Conservation (phyloP, 2,888 invertebrate species). For the Nomada goodeniana region DNA sequence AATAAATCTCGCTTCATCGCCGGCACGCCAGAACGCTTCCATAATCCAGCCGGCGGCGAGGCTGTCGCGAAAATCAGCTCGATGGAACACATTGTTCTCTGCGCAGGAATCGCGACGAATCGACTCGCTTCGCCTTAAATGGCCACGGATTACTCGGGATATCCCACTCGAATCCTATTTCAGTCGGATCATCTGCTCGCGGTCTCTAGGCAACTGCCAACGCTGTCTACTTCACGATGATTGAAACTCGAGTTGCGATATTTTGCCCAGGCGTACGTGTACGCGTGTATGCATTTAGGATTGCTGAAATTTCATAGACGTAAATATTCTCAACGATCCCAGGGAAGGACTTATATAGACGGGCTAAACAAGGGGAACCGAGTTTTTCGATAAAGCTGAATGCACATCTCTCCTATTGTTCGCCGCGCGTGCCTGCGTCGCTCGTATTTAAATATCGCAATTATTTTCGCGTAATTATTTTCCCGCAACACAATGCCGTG, state of each 20-base stretch:
- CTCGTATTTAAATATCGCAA: slow-evolving; percentile 38
- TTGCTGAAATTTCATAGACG: not conserved
- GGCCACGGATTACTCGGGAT: slow-evolving; percentile 19
- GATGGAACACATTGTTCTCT: slow-evolving; percentile 19
- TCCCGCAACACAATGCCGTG: slow-evolving; percentile 3
- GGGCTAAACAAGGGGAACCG: not conserved
- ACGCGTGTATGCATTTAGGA: too few species aligned
- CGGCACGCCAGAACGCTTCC: slow-evolving; percentile 54
- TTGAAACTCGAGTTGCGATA: not conserved
- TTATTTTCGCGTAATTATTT: slow-evolving; percentile 36
- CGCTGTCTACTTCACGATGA: not conserved
- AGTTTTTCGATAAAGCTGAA: slow-evolving; percentile 23
- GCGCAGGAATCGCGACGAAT: not conserved
- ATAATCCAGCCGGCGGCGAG: slow-evolving; percentile 55
- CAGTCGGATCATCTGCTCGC: not conserved
- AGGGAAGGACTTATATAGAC: not conserved
- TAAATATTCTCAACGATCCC: slow-evolving; percentile 4
- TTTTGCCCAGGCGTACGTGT: not conserved
- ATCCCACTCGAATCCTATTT: slow-evolving; percentile 30
- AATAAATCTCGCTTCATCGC: slow-evolving; percentile 71
- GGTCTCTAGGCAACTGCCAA: not conserved
- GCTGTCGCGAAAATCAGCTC: slow-evolving; percentile 57
- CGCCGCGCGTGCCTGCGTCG: not conserved
- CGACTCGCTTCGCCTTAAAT: slow-evolving; percentile 31
- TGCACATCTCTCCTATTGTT: not conserved